Evolutionary conservation across 2,888 invertebrate genomes (phyloP).

Genomic region (Monopis laevigella): DNA sequence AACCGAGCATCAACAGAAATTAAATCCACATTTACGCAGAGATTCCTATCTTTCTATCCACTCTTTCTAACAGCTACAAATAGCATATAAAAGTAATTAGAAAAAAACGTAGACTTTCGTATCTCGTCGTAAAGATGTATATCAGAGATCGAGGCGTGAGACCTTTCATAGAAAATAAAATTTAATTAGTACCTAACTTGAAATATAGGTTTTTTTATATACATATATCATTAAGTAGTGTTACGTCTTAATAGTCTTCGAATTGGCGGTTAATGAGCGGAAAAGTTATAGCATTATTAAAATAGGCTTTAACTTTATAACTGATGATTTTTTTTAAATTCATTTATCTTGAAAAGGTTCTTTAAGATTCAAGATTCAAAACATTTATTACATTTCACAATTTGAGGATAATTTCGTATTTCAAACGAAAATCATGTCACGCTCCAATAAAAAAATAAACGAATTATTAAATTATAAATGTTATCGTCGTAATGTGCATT

Average conservation of each 20-base stretch:
- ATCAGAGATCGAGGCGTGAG: slow-evolving; percentile 41
- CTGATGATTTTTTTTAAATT: no score
- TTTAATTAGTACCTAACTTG: slow-evolving; percentile 55
- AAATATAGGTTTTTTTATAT: slow-evolving; percentile 19
- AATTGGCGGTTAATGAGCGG: slow-evolving; percentile 60
- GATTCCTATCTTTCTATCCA: slow-evolving; percentile 5
- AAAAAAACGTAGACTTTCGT: slow-evolving; percentile 33
- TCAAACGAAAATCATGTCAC: no score
- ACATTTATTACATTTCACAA: no score
- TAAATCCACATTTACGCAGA: slow-evolving; percentile 7
- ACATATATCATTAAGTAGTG: slow-evolving; percentile 29
- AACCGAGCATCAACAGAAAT: slow-evolving; percentile 27
- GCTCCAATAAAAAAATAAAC: no score
- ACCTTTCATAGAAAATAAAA: slow-evolving; percentile 43
- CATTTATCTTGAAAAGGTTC: no score
- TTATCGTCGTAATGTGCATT: no score
- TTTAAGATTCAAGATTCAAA: no score
- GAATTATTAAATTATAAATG: no score
- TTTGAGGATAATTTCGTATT: no score
- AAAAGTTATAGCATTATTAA: slow-evolving; percentile 52
- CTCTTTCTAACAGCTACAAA: slow-evolving; percentile 25
- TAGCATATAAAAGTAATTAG: slow-evolving; percentile 44
- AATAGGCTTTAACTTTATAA: not conserved
- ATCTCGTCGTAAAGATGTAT: slow-evolving; percentile 42
- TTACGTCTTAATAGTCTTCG: slow-evolving; percentile 54